These are phyloP conservation scores for Cettia cetti DNA, from an alignment of 2,113 vertebrate species.

Conservation along the genomic window DNA sequence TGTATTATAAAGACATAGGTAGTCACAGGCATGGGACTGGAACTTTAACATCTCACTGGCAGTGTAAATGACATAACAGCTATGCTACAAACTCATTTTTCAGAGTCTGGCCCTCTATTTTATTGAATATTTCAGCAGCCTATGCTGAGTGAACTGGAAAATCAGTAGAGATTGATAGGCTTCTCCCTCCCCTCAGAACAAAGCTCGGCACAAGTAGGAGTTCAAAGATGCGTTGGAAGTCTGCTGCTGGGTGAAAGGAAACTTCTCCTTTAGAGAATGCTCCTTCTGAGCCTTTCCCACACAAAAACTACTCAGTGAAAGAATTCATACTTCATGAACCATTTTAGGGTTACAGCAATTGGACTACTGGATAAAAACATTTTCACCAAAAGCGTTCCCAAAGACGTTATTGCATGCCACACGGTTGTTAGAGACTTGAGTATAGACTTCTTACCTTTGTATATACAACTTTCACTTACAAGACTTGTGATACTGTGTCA, in stretches of 20 bases:
- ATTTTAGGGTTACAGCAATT: background rate
- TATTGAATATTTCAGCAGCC: background rate
- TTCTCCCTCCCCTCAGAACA: background rate
- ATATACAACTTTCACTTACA: background rate
- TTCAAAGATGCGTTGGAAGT: fast-evolving
- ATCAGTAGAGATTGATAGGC: background rate
- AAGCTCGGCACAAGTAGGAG: background rate
- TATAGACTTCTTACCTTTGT: background rate
- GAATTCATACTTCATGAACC: background rate
- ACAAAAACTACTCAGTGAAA: background rate
- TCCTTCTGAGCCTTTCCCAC: background rate
- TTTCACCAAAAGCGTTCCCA: background rate
- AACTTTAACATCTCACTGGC: background rate
- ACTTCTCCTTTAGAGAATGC: background rate
- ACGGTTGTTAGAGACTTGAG: background rate
- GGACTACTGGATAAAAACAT: background rate
- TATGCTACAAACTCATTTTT: background rate
- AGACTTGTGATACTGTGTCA: background rate
- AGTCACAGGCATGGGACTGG: fast-evolving
- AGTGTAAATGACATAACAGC: background rate
- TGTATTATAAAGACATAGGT: background rate
- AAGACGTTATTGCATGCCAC: fast-evolving
- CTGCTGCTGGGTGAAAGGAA: background rate
- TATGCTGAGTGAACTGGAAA: background rate
- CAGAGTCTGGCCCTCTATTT: background rate